Conservation (phyloP, 2,113 vertebrate species). For the Oryctolagus cuniculus region DNA sequence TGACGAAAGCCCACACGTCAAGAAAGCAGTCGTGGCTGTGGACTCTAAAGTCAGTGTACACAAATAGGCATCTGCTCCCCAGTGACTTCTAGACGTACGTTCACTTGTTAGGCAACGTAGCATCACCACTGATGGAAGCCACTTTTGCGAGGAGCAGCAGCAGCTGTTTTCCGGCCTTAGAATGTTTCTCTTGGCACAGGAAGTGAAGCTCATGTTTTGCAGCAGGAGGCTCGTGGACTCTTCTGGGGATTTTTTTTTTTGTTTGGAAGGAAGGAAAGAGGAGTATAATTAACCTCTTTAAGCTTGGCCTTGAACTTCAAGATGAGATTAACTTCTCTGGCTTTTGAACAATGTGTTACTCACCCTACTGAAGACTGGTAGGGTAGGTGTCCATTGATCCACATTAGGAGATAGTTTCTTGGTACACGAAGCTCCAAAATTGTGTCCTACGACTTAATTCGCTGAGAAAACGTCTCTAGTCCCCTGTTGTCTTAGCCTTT, state of each 20-base stretch:
- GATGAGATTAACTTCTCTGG: conserved; percentile 56
- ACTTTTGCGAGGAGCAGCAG: background rate
- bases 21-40: background rate
- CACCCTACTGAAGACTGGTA: background rate
- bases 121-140: background rate
- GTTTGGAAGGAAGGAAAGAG: conserved; percentile 69
- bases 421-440: background rate
- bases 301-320: conserved; percentile 60
- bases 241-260: conserved; percentile 46
- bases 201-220: conserved; percentile 67
- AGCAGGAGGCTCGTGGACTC: background rate
- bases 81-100: background rate
- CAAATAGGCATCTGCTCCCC: background rate
- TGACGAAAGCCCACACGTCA: background rate
- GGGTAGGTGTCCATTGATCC: background rate
- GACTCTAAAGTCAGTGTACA: background rate
- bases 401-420: conserved; percentile 1
- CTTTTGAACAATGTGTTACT: conserved; percentile 22
- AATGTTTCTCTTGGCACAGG: conserved; percentile 34
- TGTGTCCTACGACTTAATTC: background rate
- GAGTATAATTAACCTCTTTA: conserved; percentile 56
- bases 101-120: background rate
- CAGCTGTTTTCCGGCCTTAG: conserved; percentile 77
- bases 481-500: background rate
- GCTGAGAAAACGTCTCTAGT: background rate